Base-by-base conservation (phyloP, 2,888 invertebrate genomes). In the Thera obeliscata region DNA sequence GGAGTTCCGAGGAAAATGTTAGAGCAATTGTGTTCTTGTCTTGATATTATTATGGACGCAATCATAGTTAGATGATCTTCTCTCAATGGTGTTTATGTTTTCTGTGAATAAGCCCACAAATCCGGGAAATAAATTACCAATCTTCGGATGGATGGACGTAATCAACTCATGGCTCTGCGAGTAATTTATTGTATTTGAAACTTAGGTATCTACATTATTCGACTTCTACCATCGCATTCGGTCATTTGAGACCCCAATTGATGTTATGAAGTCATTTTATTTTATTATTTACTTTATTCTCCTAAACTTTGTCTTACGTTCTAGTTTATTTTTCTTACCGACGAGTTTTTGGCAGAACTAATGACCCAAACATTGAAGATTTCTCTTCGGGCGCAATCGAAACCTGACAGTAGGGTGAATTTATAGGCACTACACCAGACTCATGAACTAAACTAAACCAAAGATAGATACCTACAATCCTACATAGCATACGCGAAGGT, bases 1-100 rank as follows among this genome's bases (percentile, higher is more conserved):
- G 68, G 63, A 59, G 60, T 62, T 66, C 46, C 59, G 64, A 66
- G 64, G 70, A 69, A 46, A 74, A 70, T 66, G 66, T 35, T 36
- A 41, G 38, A 38, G 8, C 22, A 38, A 38, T 38, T 46, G 50
- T 22, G 52, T 12, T 52, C 35, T 48, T 41, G 4, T 49, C 9
- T 35, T 11, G 49, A 5, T 55, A 56, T 57, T 61, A 54, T 66
- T 58, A 66, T 66, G 33, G 54, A 62, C 54, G 41, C 54, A 55
- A 62, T 57, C 41, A 60, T 50, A 36, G 55, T 49, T 56, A 11
- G 49, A 64, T 58, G 49, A 63, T 49, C 22, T 38, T 5, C 48
- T 3, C 43, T 46, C 7, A 46, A 46, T 22, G 59, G 43, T 50
- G 11, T 50, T 50, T 50, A 50, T 7, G 22, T 6, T 11, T 9